Evolutionary conservation across 2,113 vertebrate species (phyloP).

Genomic region (Lepus timidus): DNA sequence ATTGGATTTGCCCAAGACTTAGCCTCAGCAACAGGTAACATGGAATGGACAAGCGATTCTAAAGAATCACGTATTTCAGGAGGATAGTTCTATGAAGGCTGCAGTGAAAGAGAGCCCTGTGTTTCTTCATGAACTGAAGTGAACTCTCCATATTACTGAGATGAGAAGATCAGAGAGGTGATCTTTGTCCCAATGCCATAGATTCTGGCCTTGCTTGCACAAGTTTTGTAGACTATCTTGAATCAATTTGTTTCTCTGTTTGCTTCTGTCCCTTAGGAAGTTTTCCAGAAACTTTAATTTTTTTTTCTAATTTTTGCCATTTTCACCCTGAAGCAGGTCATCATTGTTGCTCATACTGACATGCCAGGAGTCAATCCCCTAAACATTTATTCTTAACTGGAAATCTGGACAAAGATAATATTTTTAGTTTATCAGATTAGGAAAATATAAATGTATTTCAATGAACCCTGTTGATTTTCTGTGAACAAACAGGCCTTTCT

Average conservation of each 20-base stretch:
- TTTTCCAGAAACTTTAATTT: background rate
- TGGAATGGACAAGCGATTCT: background rate
- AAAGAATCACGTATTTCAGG: background rate
- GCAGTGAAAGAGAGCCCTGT: background rate
- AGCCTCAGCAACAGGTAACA: background rate
- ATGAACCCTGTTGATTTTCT: background rate
- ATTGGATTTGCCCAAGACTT: background rate
- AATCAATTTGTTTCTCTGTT: background rate
- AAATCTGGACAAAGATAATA: background rate
- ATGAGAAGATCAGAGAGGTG: background rate
- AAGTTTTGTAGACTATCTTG: background rate
- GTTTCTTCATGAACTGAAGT: background rate
- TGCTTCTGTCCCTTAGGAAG: background rate
- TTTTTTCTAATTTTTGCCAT: background rate
- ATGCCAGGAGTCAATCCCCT: constrained; percentile 4
- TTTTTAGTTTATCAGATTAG: constrained; percentile 14
- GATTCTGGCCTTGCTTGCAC: background rate
- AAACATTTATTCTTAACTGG: background rate
- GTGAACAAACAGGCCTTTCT: background rate
- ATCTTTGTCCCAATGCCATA: background rate
- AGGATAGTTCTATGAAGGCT: background rate
- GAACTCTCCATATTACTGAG: background rate
- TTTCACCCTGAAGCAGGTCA: background rate
- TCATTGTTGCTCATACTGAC: background rate
- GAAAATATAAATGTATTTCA: constrained; percentile 7